Percentiles rank a stretch among this genome's conserved stretches.
Conservation (phyloP, 2,888 invertebrate species). For the Lithophane socia region DNA sequence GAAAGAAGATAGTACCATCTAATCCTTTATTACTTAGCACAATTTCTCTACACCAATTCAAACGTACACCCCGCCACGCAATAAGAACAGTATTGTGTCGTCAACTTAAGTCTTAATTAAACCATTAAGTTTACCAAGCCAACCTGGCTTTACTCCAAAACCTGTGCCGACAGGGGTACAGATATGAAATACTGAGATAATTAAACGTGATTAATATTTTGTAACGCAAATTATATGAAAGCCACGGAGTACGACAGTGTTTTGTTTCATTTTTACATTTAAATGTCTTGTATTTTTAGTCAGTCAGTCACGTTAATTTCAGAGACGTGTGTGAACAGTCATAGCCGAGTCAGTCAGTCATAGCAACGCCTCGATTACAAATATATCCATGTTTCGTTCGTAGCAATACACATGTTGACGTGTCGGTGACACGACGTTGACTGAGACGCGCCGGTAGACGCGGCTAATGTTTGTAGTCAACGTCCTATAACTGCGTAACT, state of each 20-base stretch:
- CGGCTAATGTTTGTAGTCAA: too few relatives aligned
- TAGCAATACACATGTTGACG: too few relatives aligned
- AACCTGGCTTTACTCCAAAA: conserved; percentile 83
- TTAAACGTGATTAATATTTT: conserved; percentile 64
- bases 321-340: too few relatives aligned
- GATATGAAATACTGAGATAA: conserved; percentile 73
- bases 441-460: too few relatives aligned
- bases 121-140: conserved; percentile 78
- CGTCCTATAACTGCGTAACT: too few relatives aligned
- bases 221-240: conserved; percentile 30
- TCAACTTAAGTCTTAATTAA: conserved; percentile 78
- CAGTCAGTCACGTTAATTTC: too few relatives aligned
- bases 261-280: background rate
- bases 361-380: too few relatives aligned
- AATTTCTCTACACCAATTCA: conserved; percentile 40
- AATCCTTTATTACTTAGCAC: conserved; percentile 2
- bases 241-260: background rate
- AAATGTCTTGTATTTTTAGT: too few relatives aligned
- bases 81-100: conserved; percentile 73
- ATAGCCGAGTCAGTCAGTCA: too few relatives aligned
- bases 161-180: conserved; percentile 76
- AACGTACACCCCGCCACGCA: conserved; percentile 55
- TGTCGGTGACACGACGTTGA: too few relatives aligned
- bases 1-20: background rate
- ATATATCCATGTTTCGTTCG: too few relatives aligned